Evolutionary conservation across 2,797 vertebrate species (phyloP).

Genomic region (Tokudaia tokunoshimensis): DNA sequence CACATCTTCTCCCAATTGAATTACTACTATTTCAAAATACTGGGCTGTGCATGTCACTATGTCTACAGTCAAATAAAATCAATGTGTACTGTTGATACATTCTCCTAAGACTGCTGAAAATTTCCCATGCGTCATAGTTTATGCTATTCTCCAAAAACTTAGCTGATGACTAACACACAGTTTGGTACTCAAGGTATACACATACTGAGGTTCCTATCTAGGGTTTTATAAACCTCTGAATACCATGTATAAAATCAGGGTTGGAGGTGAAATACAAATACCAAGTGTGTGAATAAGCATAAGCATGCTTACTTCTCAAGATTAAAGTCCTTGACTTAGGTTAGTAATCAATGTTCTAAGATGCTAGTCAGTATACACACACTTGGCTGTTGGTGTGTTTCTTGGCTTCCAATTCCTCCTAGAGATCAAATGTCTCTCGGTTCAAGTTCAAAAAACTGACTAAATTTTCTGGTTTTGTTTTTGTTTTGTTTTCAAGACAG

Average conservation of each 20-base stretch:
- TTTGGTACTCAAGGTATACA: background rate
- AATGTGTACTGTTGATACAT: background rate
- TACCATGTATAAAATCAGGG: background rate
- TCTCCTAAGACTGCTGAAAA: background rate
- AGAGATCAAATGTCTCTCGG: background rate
- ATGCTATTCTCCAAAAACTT: background rate
- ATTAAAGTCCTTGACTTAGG: background rate
- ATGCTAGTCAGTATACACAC: background rate
- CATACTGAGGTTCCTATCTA: background rate
- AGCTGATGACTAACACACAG: background rate
- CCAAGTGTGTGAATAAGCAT: background rate
- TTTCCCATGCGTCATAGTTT: background rate
- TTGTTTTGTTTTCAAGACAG: background rate
- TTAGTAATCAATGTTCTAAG: background rate
- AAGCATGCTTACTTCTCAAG: background rate
- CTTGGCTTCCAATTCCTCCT: background rate
- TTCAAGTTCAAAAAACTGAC: background rate
- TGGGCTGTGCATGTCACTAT: background rate
- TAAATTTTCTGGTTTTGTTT: background rate
- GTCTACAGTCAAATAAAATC: background rate
- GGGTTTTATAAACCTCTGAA: conserved; percentile 17
- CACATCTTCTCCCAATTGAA: background rate
- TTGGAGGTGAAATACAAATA: background rate
- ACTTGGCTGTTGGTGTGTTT: background rate
- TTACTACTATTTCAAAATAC: conserved; percentile 1